A percentile compares a stretch with the other conserved stretches of the same genome.
phyloP scores from a whole-genome alignment of 1,140 invertebrate species.

The Cotesia vestalis region DNA sequence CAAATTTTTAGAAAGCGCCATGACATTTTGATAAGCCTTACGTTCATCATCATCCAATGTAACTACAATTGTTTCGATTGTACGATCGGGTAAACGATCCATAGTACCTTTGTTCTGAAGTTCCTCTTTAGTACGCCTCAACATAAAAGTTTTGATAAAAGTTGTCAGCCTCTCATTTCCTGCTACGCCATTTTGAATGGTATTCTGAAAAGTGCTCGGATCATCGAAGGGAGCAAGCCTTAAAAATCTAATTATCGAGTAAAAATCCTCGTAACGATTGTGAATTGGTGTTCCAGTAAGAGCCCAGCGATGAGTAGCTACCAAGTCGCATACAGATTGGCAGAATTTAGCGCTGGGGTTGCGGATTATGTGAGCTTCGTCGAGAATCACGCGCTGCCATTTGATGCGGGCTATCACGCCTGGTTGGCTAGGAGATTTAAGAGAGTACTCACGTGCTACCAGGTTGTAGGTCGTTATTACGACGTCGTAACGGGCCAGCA shows the following conservation, averaged over 20 bases:
- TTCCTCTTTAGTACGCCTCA: conserved; percentile 85
- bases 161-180: conserved; percentile 78
- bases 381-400: conserved; percentile 89
- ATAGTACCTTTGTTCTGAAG: conserved; percentile 71
- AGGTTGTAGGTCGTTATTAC: conserved; percentile 82
- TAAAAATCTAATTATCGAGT: conserved; percentile 86
- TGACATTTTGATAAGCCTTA: conserved; percentile 79
- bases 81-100: conserved; percentile 73
- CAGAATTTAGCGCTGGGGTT: conserved; percentile 86
- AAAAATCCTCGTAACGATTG: conserved; percentile 90
- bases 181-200: conserved; percentile 73
- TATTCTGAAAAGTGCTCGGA: conserved; percentile 71
- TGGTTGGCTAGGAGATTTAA: conserved; percentile 66
- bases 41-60: conserved; percentile 76
- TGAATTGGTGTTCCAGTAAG: conserved; percentile 96
- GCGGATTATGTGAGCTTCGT: conserved; percentile 91
- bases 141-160: conserved; percentile 81
- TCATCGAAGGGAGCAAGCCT: conserved; percentile 88
- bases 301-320: conserved; percentile 77
- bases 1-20: conserved; percentile 75
- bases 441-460: conserved; percentile 68
- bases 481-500: conserved; percentile 72
- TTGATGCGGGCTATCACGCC: conserved; percentile 76
- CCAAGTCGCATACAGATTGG: conserved; percentile 74
- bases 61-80: conserved; percentile 68